These are phyloP conservation scores for Nephrotoma guestfalica DNA, from an alignment of 2,888 invertebrate species.

Conservation along the genomic window DNA sequence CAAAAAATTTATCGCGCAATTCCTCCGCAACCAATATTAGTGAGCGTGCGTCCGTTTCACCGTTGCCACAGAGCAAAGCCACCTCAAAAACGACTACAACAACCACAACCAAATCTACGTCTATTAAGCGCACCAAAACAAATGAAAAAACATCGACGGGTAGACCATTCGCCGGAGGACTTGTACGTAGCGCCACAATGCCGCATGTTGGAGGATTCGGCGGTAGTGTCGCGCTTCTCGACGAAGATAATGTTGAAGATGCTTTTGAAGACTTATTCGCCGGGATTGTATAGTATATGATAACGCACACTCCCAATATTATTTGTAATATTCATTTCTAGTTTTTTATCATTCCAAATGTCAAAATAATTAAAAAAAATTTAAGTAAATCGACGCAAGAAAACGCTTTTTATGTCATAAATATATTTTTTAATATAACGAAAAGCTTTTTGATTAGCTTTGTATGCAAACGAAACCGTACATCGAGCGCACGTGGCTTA, in stretches of 20 bases:
- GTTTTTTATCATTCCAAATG: neutral
- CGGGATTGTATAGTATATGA: neutral
- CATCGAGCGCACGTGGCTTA: neutral
- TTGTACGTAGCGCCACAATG: conserved; percentile 63
- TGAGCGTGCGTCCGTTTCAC: neutral
- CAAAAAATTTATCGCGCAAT: conserved; percentile 22
- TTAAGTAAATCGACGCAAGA: neutral
- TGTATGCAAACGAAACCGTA: neutral
- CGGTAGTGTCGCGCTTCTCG: conserved; percentile 42
- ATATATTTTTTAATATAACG: neutral
- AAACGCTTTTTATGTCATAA: neutral
- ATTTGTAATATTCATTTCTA: neutral
- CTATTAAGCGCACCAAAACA: conserved; percentile 34
- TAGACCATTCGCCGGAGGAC: conserved; percentile 33
- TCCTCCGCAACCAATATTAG: conserved; percentile 18
- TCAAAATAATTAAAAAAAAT: neutral
- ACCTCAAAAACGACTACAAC: conserved; percentile 17
- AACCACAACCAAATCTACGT: conserved; percentile 20
- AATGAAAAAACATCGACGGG: conserved; percentile 35
- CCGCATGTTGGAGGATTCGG: conserved; percentile 44
- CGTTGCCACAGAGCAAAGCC: conserved; percentile 11
- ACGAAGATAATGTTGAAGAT: conserved; percentile 72
- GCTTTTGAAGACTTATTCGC: conserved; percentile 69
- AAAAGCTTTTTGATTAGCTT: neutral
- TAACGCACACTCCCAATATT: conserved; percentile 37